Evolutionary conservation across 2,797 vertebrate genomes (phyloP), one percentile per base, ranked within the genome.

Genomic region (Takifugu ocellatus): DNA sequence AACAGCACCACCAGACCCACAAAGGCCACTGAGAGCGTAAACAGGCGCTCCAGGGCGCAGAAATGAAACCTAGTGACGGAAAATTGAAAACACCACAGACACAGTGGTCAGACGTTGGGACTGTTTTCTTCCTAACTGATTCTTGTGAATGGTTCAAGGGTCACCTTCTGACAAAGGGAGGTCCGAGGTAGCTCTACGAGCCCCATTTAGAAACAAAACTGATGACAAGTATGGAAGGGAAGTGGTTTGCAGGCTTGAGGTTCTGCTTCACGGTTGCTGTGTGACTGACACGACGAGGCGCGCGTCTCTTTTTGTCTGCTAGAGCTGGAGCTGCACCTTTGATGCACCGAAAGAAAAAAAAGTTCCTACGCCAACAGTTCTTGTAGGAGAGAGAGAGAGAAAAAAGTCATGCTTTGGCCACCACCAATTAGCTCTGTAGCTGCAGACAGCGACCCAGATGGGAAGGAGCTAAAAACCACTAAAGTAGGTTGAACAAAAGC

Each of bases 191-290:
- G 31, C 31, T 33, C 31, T 33, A 24, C n/a, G 71, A 83, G 79
- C 85, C 85, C 82, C 77, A 63, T 86, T 79, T 80, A 58, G 66
- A 71, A 72, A 72, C 72, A 72, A 85, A 85, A 74, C 74, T 75
- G 72, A 75, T 85, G 61, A 72, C 52, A 68, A 49, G 45, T 83
- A 77, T 21, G 54, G 70, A 83, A 77, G 78, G 89, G 89, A 91
- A 89, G 89, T 87, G 89, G 89, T 78, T 83, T 83, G 53, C 46
- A 86, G 63, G 70, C 84, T 85, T 79, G 75, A 73, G 62, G 75
- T 36, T 79, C 55, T 74, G 79, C 80, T 79, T 77, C 60, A 68
- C 47, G 63, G 51, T 74, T 83, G 58, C 63, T 70, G 66, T 60
- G 72, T 51, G 45, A 61, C 61, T 55, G 45, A 74, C 65, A 84